These are phyloP conservation scores for Anguilla marmorata DNA, from an alignment of 2,797 vertebrate genomes.

Conservation along the genomic window DNA sequence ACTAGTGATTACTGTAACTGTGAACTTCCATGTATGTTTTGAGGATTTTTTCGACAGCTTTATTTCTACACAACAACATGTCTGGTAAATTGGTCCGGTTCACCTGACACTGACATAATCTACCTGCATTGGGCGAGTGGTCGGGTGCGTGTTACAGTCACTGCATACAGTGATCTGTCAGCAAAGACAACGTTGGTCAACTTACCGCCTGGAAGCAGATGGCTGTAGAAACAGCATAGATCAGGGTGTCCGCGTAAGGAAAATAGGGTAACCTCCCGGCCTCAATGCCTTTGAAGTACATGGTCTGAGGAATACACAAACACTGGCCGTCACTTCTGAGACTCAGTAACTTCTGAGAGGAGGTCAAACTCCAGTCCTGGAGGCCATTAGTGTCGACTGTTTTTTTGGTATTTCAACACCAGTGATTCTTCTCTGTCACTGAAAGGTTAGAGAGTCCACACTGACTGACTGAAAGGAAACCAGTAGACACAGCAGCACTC, in stretches of 20 bases:
- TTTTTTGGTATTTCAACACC: background rate
- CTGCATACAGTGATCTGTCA: background rate
- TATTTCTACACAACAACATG: too few species aligned
- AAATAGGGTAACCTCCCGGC: conserved; percentile 93
- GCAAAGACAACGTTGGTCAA: conserved; percentile 33
- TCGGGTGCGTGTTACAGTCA: too few species aligned
- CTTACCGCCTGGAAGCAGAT: conserved; percentile 99
- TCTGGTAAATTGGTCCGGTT: too few species aligned
- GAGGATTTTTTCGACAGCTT: too few species aligned
- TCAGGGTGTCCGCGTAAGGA: conserved; percentile 89
- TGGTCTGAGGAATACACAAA: conserved; percentile 71
- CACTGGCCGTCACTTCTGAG: background rate
- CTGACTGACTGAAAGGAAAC: background rate
- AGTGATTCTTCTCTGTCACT: background rate
- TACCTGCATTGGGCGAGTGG: too few species aligned
- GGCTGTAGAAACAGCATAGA: conserved; percentile 94
- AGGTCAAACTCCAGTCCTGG: background rate
- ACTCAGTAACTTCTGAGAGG: background rate
- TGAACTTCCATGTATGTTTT: too few species aligned
- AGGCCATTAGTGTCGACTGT: background rate
- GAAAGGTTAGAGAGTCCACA: background rate
- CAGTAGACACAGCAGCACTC: too few species aligned
- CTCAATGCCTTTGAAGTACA: conserved; percentile 99
- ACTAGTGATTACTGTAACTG: too few species aligned
- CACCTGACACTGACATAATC: too few species aligned